Base-by-base conservation (phyloP, 2,113 vertebrate species). In the Atractosteus spatula region DNA sequence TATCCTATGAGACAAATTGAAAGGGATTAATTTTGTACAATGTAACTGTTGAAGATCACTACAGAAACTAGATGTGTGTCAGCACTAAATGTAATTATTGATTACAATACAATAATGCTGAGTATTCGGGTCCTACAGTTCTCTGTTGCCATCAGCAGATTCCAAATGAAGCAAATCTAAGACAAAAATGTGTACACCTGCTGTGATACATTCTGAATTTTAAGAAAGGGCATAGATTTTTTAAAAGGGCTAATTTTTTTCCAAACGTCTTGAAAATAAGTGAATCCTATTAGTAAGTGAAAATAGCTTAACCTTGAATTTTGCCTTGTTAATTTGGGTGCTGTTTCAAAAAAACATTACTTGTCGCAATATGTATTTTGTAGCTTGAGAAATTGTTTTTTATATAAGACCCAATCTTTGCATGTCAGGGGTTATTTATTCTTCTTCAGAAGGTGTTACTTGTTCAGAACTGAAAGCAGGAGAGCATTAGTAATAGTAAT, bases 71-170 rank as follows among this genome's bases (percentile, higher is more conserved):
- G 88, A 92, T 91, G 88, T 90, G 84, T 93, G 93, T 95, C 93
- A 95, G 94, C 94, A 94, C 92, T 94, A 93, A 94, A 92, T 91
- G 88, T 91, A 94, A 94, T 92, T 93, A 95, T 96, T 90, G 94
- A 96, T 95, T 92, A 92, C 91, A 93, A 95, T 95, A 94, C 94
- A 92, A 95, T 96, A 95, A 86, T 96, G 94, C 95, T 96, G 94
- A 96, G 88, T 90, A 86, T 88, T 89, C 83, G 86, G 89, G 88
- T 92, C 85, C 82, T 72, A 88, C 89, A 89, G 85, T 86, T 91
- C 92, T 90, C 92, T 90, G 91, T 89, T 93, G 91, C 90, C 92
- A 93, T 94, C 92, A 96, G 93, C 94, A 91, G 71, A 93, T 93
- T 94, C 89, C 89, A 88, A 91, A 94, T 89, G 89, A 89, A 91